Base-by-base conservation (phyloP, 2,888 invertebrate genomes). In the Apantesis nais region DNA sequence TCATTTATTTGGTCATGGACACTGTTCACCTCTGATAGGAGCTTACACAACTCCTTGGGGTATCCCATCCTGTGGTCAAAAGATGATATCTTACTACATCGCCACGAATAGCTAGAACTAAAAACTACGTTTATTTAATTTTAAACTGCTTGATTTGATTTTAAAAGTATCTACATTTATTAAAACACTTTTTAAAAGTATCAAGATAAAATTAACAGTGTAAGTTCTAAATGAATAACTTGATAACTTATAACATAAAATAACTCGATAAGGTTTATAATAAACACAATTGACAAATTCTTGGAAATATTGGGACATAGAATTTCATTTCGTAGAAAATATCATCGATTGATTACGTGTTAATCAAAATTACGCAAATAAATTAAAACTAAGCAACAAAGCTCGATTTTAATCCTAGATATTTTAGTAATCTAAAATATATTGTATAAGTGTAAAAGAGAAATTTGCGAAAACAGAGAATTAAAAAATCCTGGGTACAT, bases 21-120 rank as follows among this genome's bases (percentile, higher is more conserved):
- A 60, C 22, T 67, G 60, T 67, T 61, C 67, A 62, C 25, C 14
- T 62, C 62, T 16, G 25, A 55, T 16, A 48, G 14, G 25, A 52
- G 68, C 9, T 62, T 37, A 62, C 44, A 48, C 52, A 61, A n/a
- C 48, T 62, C 37, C 12, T 12, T 44, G 31, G 67, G 60, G 44
- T 44, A 48, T 58, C 58, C 67, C 67, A 61, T 61, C 62, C 52
- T 65, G 60, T 41, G 25, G 62, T 37, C 48, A 62, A 39, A 64
- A 22, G 19, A 66, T 41, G 31, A 31, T 12, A 44, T 58, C 31
- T 37, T 62, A 34, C 62, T 62, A 48, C 29, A 62, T n/a, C 29
- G 41, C 25, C 39, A 29, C 22, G 44, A 63, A 1, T 29, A 8
- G 14, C 2, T 58, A n/a, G 7, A 9, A n/a, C 22, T 2, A 58